Percentiles rank a stretch among this genome's conserved stretches.
These are phyloP conservation scores for Rallus crepitans DNA, from an alignment of 2,797 vertebrate genomes.

Conservation along the genomic window DNA sequence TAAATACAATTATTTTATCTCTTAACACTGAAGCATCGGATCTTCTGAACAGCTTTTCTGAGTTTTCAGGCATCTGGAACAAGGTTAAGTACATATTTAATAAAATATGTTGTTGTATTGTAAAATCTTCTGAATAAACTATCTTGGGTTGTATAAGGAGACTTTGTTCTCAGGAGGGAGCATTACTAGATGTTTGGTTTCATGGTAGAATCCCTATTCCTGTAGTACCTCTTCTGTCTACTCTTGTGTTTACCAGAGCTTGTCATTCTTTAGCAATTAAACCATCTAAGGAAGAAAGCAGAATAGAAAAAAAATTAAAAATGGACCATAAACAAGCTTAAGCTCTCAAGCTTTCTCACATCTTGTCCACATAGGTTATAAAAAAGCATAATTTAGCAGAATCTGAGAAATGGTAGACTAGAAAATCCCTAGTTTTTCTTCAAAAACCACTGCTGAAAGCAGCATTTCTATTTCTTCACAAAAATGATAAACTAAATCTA, in stretches of 20 bases:
- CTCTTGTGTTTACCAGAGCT: background rate
- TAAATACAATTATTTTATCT: conserved; percentile 79
- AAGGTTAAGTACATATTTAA: conserved; percentile 74
- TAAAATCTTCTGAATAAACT: background rate
- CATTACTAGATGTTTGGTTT: background rate
- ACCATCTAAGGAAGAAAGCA: background rate
- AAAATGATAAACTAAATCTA: background rate
- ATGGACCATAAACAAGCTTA: background rate
- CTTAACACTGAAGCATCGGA: conserved; percentile 74
- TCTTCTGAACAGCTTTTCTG: conserved; percentile 77
- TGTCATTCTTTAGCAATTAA: background rate
- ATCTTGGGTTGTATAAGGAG: background rate
- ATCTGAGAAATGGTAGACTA: background rate
- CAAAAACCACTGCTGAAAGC: background rate
- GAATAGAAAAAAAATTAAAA: background rate
- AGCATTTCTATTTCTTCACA: background rate
- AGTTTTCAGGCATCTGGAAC: conserved; percentile 85
- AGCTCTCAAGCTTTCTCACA: background rate
- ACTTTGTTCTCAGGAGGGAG: background rate
- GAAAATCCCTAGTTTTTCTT: background rate
- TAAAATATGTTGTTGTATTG: background rate
- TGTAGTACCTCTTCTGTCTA: background rate
- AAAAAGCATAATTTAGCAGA: background rate
- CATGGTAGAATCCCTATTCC: background rate
- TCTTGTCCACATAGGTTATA: background rate